Percentiles rank a stretch among this genome's conserved stretches.
These are phyloP conservation scores for Cotesia congregata DNA, from an alignment of 2,888 invertebrate genomes.

Conservation along the genomic window DNA sequence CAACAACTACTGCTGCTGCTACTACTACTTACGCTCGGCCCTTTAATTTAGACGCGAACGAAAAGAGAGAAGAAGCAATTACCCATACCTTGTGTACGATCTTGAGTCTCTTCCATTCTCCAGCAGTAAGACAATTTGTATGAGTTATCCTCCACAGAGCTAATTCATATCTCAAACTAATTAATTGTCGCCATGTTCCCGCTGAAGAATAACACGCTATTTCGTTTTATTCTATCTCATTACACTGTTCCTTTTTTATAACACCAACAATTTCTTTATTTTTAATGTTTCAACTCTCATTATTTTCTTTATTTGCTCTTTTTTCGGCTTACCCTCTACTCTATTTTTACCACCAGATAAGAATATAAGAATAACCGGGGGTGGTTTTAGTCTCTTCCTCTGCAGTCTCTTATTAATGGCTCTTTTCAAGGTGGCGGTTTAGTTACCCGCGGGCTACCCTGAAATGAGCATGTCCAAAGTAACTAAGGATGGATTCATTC, in stretches of 20 bases:
- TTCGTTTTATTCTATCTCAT: not conserved
- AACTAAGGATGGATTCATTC: constrained; percentile 37
- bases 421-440: not conserved
- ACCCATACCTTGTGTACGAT: constrained; percentile 42
- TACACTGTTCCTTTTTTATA: not conserved
- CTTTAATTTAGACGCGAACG: constrained; percentile 49
- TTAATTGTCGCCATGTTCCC: constrained; percentile 10
- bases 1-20: constrained; percentile 33
- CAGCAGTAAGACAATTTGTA: constrained; percentile 41
- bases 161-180: constrained; percentile 30
- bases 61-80: constrained; percentile 49
- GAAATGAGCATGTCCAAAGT: constrained; percentile 27
- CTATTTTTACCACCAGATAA: not conserved
- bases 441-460: not conserved
- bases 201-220: constrained; percentile 7
- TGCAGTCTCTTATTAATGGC: constrained; percentile 4
- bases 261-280: not conserved
- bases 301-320: not conserved
- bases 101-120: constrained; percentile 1
- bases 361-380: not conserved
- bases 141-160: constrained; percentile 26
- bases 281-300: not conserved
- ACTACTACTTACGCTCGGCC: constrained; percentile 35
- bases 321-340: not conserved
- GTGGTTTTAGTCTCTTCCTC: not conserved